Base-by-base conservation (phyloP, 1,140 invertebrate genomes). In the Eupeodes corollae region DNA sequence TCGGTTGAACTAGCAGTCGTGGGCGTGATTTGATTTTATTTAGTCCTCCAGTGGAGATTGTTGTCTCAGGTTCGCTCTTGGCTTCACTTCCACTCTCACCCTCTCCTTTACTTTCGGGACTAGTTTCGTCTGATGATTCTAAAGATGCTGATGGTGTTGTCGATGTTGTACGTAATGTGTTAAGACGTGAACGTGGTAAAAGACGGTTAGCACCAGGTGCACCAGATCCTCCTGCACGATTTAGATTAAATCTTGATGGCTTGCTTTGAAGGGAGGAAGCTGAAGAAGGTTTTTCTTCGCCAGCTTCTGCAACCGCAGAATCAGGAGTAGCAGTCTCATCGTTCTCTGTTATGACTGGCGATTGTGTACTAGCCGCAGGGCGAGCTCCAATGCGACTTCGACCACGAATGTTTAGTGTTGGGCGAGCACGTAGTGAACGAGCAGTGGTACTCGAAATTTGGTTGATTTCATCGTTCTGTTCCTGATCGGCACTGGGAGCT, bases 381-480 rank as follows among this genome's bases (percentile, higher is more conserved):
- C 58, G 14, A 35, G 69, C 70, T 19, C 68, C 70, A 12, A 67
- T 63, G 50, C 74, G 71, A 18, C 69, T 66, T 50, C 77, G 70
- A 49, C 67, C 63, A 34, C 67, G 61, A 0, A 79, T 50, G 51
- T 76, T 78, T 2, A 82, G 61, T 34, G 73, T 72, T 5, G 75
- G 73, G 11, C 76, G 75, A 6, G 75, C 74, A 50, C 79, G 70
- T 30, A 78, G 56, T 10, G 58, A 49, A 16, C 53, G 54, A 11
- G 56, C 57, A n/a, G 64, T 68, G 1, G 74, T 73, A 51, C 74
- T 72, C 1, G 61, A 47, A 6, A 52, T 44, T 9, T 54, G 47
- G 34, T 57, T 60, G 1, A 56, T 52, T 1, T 63, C 52, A 35
- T 15, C 46, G 41, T 58, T 63, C 16, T 61, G 55, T 5, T 54